A percentile compares a stretch with the other conserved stretches of the same genome.
phyloP scores from a whole-genome alignment of 2,888 invertebrate species.

The Oligia fasciuncula region DNA sequence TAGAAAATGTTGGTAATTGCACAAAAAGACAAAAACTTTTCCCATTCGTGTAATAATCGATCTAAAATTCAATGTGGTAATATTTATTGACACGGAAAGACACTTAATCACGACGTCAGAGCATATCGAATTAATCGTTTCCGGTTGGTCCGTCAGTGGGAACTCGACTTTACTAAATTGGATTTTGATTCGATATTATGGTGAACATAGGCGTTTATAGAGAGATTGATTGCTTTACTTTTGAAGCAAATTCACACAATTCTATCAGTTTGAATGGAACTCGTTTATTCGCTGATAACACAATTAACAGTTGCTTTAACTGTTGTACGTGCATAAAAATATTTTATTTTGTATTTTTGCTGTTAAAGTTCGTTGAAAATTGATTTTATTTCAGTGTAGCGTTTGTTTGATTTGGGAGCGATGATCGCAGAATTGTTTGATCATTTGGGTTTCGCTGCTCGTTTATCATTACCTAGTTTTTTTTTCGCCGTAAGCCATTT shows the following conservation, averaged over 20 bases:
- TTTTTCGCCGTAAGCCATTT: no score
- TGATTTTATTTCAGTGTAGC: neutral
- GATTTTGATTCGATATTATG: slow-evolving; percentile 62
- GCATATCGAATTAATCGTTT: slow-evolving; percentile 62
- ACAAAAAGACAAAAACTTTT: neutral
- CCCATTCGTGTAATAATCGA: slow-evolving; percentile 8
- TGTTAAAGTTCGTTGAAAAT: neutral
- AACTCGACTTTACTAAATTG: slow-evolving; percentile 57
- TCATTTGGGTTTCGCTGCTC: neutral
- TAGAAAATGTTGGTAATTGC: neutral
- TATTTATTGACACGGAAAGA: slow-evolving; percentile 50
- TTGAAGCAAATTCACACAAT: slow-evolving; percentile 44
- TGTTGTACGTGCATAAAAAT: slow-evolving; percentile 13
- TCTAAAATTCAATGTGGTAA: slow-evolving; percentile 34
- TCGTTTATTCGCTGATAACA: slow-evolving; percentile 52
- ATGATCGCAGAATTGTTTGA: neutral
- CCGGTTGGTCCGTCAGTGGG: slow-evolving; percentile 55
- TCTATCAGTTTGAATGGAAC: slow-evolving; percentile 30
- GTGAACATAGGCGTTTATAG: slow-evolving; percentile 55
- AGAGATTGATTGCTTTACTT: slow-evolving; percentile 61
- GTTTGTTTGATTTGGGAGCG: slow-evolving; percentile 8
- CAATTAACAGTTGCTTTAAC: slow-evolving; percentile 44
- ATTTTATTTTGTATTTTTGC: slow-evolving; percentile 7
- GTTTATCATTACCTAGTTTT: neutral
- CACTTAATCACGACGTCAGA: slow-evolving; percentile 54